These are phyloP conservation scores for Neofelis nebulosa DNA, from an alignment of 2,113 vertebrate species.

Conservation along the genomic window DNA sequence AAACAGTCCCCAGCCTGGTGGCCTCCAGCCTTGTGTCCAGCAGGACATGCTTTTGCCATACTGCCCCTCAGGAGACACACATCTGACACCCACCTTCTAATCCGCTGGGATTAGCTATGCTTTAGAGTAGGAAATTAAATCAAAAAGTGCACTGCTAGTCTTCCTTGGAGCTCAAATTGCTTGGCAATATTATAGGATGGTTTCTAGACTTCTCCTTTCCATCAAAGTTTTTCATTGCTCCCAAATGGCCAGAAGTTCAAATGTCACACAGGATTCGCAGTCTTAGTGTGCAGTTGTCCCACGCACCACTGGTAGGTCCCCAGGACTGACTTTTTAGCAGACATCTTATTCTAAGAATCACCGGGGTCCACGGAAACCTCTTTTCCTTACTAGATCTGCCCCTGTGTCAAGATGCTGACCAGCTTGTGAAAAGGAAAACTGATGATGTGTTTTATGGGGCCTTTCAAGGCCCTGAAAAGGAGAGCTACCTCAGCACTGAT, in stretches of 20 bases:
- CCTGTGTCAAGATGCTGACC: neutral
- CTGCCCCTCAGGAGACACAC: neutral
- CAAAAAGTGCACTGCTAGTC: neutral
- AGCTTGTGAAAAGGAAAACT: neutral
- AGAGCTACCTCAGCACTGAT: neutral
- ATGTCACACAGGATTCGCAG: neutral
- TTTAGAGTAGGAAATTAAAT: neutral
- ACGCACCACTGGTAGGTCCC: neutral
- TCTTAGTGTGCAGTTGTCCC: neutral
- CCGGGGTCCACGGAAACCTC: neutral
- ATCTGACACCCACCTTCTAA: neutral
- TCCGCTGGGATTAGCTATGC: neutral
- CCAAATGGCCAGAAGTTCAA: neutral
- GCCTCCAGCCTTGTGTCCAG: neutral
- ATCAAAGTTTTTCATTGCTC: neutral
- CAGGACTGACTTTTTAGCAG: neutral
- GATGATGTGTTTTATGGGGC: neutral
- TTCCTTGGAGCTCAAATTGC: neutral
- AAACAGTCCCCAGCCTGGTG: accelerated
- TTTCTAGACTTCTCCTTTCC: neutral
- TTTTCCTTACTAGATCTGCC: neutral
- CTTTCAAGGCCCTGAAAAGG: conserved; percentile 1
- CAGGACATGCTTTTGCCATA: neutral
- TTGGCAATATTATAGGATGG: neutral
- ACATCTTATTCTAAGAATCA: neutral